phyloP scores from a whole-genome alignment of 1,140 invertebrate species.

The Scaptomyza montana region DNA sequence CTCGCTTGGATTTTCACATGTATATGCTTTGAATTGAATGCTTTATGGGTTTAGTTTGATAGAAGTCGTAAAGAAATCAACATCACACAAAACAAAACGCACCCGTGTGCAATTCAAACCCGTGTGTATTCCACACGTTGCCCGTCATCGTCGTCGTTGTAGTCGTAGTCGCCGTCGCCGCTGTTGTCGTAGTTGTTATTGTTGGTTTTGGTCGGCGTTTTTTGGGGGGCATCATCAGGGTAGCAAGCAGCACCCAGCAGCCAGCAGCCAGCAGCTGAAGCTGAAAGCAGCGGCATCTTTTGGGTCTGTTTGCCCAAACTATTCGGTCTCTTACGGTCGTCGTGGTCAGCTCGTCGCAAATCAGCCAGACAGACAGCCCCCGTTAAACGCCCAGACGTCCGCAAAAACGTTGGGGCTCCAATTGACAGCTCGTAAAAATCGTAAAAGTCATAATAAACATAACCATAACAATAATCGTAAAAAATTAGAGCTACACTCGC shows the following conservation, averaged over 20 bases:
- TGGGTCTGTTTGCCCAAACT: slow-evolving; percentile 50
- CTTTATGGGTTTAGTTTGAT: slow-evolving; percentile 84
- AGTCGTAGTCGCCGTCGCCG: slow-evolving; percentile 18
- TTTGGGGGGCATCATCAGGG: slow-evolving; percentile 31
- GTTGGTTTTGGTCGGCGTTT: slow-evolving; percentile 11
- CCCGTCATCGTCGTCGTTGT: slow-evolving; percentile 23
- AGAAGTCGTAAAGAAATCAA: slow-evolving; percentile 84
- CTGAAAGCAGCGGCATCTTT: slow-evolving; percentile 44
- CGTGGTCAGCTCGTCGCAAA: slow-evolving; percentile 51
- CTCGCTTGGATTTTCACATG: slow-evolving; percentile 84
- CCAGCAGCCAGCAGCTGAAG: slow-evolving; percentile 29
- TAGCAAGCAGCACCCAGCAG: slow-evolving; percentile 32
- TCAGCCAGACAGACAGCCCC: slow-evolving; percentile 12
- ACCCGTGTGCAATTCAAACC: slow-evolving; percentile 51
- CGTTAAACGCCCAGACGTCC: slow-evolving; percentile 1
- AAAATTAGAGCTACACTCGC: slow-evolving; percentile 55
- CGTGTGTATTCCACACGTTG: slow-evolving; percentile 57
- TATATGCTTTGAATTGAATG: slow-evolving; percentile 84
- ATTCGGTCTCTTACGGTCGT: slow-evolving; percentile 53
- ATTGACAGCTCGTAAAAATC: slow-evolving; percentile 76
- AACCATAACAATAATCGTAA: slow-evolving; percentile 83
- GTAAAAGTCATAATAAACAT: slow-evolving; percentile 66
- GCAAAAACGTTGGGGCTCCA: slow-evolving; percentile 40
- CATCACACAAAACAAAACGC: slow-evolving; percentile 81
- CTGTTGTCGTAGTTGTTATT: slow-evolving; percentile 7